Evolutionary conservation across 53 echinoderm and acorn worm species (phyloP), one percentile per base, ranked within the genome.

Genomic region (Apostichopus leukothele): DNA sequence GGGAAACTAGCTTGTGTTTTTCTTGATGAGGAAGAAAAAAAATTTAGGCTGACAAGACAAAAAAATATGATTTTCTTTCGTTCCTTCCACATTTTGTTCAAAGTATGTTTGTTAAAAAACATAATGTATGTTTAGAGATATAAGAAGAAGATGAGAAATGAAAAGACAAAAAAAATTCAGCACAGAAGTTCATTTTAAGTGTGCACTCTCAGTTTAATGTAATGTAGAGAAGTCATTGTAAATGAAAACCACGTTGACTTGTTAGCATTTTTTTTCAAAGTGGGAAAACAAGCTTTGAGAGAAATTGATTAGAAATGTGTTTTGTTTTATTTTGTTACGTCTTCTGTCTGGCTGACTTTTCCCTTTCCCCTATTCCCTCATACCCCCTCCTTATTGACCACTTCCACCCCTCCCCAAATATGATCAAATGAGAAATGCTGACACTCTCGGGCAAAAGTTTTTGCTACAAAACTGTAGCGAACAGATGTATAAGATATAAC

Each of bases 131-230:
- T 71, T 71, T 71, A 71, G 71, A 71, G n/a, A 18, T 18, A 6
- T 71, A 13, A 71, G 71, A 19, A 71, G 57, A 57, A 39, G 39
- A 39, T 63, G 63, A 63, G 4, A 16, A 63, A 13, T 7, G 63
- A 39, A 39, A 39, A 39, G 39, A 39, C 39, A 39, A 39, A 57
- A 71, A 81, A 19, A 53, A 59, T 20, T 54, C 53, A 81, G 81
- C 81, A 81, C 81, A 54, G 18, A 79, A 53, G 54, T 79, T 79
- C 6, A 79, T 71, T 71, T 13, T 71, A 71, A 71, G 71, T 71
- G 71, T 71, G 71, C 71, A 71, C 71, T 54, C 81, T 81, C 55
- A 55, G 81, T 81, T 81, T 54, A 57, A 81, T 55, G 54, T 54
- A 76, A 55, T 10, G 25, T 59, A 81, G 22, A 81, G 59, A 81